Conservation (phyloP, 1,140 invertebrate species). For the Grapholita molesta region DNA sequence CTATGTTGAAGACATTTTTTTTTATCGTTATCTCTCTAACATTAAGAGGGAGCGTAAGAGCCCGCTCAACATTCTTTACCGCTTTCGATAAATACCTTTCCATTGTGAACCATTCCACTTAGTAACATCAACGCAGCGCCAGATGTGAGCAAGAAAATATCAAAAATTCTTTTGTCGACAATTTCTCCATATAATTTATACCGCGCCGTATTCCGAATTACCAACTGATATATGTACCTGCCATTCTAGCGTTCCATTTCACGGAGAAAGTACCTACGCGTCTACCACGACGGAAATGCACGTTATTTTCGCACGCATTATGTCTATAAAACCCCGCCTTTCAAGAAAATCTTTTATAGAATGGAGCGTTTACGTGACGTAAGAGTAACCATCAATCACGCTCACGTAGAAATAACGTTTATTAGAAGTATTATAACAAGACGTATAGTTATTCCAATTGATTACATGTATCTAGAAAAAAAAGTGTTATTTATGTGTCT, state of each 20-base stretch:
- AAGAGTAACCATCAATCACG: slow-evolving; percentile 14
- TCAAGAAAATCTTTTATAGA: slow-evolving; percentile 17
- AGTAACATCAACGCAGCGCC: slow-evolving; percentile 5
- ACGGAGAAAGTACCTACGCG: slow-evolving; percentile 14
- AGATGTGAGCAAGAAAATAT: slow-evolving; percentile 10
- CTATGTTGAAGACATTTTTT: not conserved
- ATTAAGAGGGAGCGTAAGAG: slow-evolving; percentile 6
- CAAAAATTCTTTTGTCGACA: slow-evolving; percentile 8
- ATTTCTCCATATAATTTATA: slow-evolving; percentile 17
- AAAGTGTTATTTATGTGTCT: too few species aligned
- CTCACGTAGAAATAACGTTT: not conserved
- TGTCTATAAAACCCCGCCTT: slow-evolving; percentile 14
- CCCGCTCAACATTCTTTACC: slow-evolving; percentile 1
- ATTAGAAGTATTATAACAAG: not conserved
- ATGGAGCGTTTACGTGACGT: slow-evolving; percentile 9
- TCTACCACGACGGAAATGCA: slow-evolving; percentile 12
- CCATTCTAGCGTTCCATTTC: slow-evolving; percentile 15
- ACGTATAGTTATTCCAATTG: not conserved
- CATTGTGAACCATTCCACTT: slow-evolving; percentile 5
- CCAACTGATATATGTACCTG: slow-evolving; percentile 14
- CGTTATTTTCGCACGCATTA: slow-evolving; percentile 17
- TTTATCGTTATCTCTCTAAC: not conserved
- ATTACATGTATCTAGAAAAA: not conserved
- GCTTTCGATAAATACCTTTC: slow-evolving; percentile 12
- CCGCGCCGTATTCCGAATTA: slow-evolving; percentile 15